These are phyloP conservation scores for Siphlonurus alternatus DNA, from an alignment of 2,888 invertebrate genomes.

Conservation along the genomic window DNA sequence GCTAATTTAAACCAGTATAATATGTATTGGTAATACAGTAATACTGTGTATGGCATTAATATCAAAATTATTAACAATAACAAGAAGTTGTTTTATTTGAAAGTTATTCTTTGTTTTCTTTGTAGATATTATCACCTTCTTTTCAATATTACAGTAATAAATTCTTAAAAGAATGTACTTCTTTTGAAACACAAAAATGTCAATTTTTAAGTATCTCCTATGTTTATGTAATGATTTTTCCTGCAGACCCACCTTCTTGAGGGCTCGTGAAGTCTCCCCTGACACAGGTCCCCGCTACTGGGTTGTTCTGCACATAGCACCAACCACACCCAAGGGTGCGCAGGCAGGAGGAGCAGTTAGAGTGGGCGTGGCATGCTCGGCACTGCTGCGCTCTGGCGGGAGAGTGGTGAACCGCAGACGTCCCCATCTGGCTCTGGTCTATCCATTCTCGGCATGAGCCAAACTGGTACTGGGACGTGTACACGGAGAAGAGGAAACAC, in stretches of 20 bases:
- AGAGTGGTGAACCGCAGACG: conserved; percentile 25
- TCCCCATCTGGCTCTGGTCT: conserved; percentile 45
- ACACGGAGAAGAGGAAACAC: conserved; percentile 90
- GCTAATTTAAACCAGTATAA: no score
- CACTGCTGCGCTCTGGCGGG: conserved; percentile 41
- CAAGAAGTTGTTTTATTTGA: no score
- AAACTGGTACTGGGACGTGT: conserved; percentile 85
- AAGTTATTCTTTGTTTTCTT: no score
- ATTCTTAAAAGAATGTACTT: no score
- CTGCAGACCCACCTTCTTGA: conserved; percentile 40
- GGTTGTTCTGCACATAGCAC: conserved; percentile 80
- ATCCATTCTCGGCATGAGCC: conserved; percentile 88
- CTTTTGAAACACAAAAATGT: no score
- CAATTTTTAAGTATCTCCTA: no score
- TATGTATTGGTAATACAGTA: no score
- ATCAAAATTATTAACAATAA: no score
- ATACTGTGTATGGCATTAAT: no score
- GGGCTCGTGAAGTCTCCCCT: conserved; percentile 76
- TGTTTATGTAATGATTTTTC: no score
- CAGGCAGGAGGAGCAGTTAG: conserved; percentile 63
- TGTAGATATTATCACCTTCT: no score
- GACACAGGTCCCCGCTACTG: conserved; percentile 70
- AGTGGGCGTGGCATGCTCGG: conserved; percentile 58
- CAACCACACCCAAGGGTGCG: conserved; percentile 81
- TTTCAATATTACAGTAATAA: no score